phyloP scores from a whole-genome alignment of 2,113 vertebrate species.

The Cyprinodon variegatus region DNA sequence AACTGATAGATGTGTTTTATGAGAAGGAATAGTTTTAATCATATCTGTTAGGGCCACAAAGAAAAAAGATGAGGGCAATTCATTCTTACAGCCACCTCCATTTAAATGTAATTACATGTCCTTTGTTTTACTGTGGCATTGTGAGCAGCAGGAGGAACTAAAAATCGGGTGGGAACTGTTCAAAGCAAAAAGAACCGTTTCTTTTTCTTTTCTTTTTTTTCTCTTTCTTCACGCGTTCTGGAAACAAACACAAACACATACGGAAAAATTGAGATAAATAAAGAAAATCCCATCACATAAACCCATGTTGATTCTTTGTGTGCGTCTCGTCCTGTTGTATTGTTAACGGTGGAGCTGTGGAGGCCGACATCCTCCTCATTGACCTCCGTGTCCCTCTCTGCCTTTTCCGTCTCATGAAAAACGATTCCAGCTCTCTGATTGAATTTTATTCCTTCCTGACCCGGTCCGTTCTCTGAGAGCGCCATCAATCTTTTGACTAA shows the following conservation, averaged over 20 bases:
- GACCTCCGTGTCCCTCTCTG: conserved; percentile 81
- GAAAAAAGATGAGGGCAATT: background rate
- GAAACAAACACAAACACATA: background rate
- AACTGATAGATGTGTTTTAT: conserved; percentile 24
- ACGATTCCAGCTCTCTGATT: conserved; percentile 86
- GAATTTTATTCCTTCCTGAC: conserved; percentile 91
- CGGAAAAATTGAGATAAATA: background rate
- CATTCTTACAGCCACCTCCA: background rate
- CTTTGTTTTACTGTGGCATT: conserved; percentile 11
- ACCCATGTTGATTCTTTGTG: conserved; percentile 3
- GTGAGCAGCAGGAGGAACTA: background rate
- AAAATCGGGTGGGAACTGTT: conserved; percentile 6
- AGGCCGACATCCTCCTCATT: conserved; percentile 80
- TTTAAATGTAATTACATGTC: conserved; percentile 56
- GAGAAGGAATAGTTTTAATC: background rate
- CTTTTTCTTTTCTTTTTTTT: background rate
- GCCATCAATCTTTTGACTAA: conserved; percentile 92
- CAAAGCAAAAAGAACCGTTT: background rate
- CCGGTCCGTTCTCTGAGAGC: conserved; percentile 82
- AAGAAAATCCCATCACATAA: background rate
- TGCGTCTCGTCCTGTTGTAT: conserved; percentile 58
- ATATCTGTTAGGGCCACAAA: conserved; percentile 3
- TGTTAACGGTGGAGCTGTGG: conserved; percentile 76
- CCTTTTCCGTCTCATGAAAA: conserved; percentile 87
- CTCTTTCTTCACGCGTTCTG: background rate